These are phyloP conservation scores for Aporophyla lueneburgensis DNA, from an alignment of 2,888 invertebrate genomes.

Conservation along the genomic window DNA sequence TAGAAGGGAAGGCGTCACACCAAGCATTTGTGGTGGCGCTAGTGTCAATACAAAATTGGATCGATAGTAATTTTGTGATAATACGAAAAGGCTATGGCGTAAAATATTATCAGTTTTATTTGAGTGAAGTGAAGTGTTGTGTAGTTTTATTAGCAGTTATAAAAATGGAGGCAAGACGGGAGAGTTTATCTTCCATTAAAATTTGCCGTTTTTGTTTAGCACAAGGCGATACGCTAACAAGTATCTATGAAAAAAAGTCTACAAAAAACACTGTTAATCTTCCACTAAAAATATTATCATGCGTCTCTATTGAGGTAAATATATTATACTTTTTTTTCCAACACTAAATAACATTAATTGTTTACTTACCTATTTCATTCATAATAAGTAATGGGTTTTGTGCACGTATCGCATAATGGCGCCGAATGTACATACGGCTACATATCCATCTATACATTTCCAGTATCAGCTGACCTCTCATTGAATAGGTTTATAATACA, in stretches of 20 bases:
- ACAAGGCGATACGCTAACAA: constrained; percentile 91
- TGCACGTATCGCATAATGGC: constrained; percentile 60
- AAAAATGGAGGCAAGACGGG: constrained; percentile 92
- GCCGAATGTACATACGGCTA: constrained; percentile 49
- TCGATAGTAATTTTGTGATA: constrained; percentile 63
- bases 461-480: too few relatives aligned
- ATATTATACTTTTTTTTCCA: constrained; percentile 39
- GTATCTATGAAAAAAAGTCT: constrained; percentile 92
- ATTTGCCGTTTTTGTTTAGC: constrained; percentile 94
- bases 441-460: too few relatives aligned
- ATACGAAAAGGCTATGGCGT: constrained; percentile 80
- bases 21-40: constrained; percentile 76
- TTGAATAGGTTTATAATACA: too few relatives aligned
- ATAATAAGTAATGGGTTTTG: constrained; percentile 25
- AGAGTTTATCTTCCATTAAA: constrained; percentile 91
- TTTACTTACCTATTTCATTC: constrained; percentile 14
- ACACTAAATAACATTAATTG: not conserved
- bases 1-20: constrained; percentile 52
- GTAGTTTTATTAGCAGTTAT: constrained; percentile 47
- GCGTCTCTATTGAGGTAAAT: constrained; percentile 94
- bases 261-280: constrained; percentile 92
- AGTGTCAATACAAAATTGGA: constrained; percentile 63
- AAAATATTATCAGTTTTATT: constrained; percentile 65
- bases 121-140: constrained; percentile 65
- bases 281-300: constrained; percentile 94